Base-by-base conservation (phyloP, 2,888 invertebrate genomes). In the Pocota personata region DNA sequence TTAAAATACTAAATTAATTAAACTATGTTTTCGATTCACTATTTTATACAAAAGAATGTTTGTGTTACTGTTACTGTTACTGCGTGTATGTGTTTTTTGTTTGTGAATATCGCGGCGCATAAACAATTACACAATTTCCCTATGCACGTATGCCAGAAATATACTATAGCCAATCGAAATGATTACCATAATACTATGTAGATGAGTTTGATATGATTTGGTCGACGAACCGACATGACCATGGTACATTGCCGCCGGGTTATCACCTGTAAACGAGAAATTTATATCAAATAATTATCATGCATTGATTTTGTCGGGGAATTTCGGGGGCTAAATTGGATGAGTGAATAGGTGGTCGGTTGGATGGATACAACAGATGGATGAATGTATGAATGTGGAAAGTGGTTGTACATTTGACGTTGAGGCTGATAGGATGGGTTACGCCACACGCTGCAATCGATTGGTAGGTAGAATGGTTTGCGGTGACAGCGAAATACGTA, bases 211-310 rank as follows among this genome's bases (percentile, higher is more conserved):
- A 90, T 92, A 91, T 90, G 92, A 91, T 89, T 92, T 92, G 71
- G 91, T 92, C 82, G 92, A 92, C 84, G 92, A 91, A 84, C 92
- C 92, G 87, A 92, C 92, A 89, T 92, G 90, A 84, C 92, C 92
- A 88, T 92, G 92, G 88, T 96, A 96, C 96, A 96, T 96, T 8
- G 96, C 96, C 21, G 96, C 96, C 77, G 96, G 96, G 92, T 96
- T 96, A 92, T 96, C 96, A 92, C 96, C 96, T 95, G 94, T 60
- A 91, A 92, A 90, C 90, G 90, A 82, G 50, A 69, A 82, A 75
- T 76, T 14, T 24, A 72, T 46, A 67, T 55, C 16, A 80, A 52
- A 73, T 69, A 69, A 69, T 71, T 80, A 52, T 50, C 48, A 27
- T 79, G 32, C 12, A 76, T 35, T 60, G 35, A 52, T 43, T 57